Evolutionary conservation across 1,140 invertebrate genomes (phyloP).

Genomic region (Drosophila orena): DNA sequence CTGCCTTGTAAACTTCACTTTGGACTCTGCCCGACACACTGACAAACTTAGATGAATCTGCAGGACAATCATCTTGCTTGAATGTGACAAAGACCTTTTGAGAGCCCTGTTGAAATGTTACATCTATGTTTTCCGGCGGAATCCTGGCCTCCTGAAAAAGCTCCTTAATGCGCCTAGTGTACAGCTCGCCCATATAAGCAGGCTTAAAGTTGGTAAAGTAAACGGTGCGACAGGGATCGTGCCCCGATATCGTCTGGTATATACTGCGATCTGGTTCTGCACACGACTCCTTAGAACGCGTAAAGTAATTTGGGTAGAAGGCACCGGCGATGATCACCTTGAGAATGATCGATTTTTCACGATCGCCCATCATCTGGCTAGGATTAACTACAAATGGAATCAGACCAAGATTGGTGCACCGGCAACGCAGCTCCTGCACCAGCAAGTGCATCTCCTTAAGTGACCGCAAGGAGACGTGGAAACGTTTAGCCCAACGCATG

Average conservation of each 20-base stretch:
- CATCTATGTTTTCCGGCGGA: slow-evolving; percentile 85
- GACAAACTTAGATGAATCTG: not conserved
- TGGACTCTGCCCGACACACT: slow-evolving; percentile 87
- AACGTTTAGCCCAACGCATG: slow-evolving; percentile 89
- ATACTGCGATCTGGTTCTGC: slow-evolving; percentile 87
- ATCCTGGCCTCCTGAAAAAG: slow-evolving; percentile 85
- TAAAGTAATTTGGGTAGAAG: slow-evolving; percentile 97
- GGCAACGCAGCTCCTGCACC: slow-evolving; percentile 88
- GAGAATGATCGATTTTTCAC: slow-evolving; percentile 87
- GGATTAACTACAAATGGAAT: slow-evolving; percentile 52
- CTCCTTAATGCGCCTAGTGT: slow-evolving; percentile 87
- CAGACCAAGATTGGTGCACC: slow-evolving; percentile 86
- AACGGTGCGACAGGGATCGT: slow-evolving; percentile 92
- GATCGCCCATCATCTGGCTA: slow-evolving; percentile 83
- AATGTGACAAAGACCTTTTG: slow-evolving; percentile 88
- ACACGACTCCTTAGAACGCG: slow-evolving; percentile 86
- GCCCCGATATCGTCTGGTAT: slow-evolving; percentile 88
- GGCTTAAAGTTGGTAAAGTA: slow-evolving; percentile 88
- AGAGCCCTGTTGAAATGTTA: slow-evolving; percentile 87
- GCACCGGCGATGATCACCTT: slow-evolving; percentile 89
- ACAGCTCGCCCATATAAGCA: slow-evolving; percentile 90
- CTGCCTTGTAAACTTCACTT: slow-evolving; percentile 91
- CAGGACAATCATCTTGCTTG: slow-evolving; percentile 61
- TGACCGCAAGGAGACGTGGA: slow-evolving; percentile 90
- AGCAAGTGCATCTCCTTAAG: slow-evolving; percentile 91